Evolutionary conservation across 2,888 invertebrate genomes (phyloP).

Genomic region (Eilema sororculum): DNA sequence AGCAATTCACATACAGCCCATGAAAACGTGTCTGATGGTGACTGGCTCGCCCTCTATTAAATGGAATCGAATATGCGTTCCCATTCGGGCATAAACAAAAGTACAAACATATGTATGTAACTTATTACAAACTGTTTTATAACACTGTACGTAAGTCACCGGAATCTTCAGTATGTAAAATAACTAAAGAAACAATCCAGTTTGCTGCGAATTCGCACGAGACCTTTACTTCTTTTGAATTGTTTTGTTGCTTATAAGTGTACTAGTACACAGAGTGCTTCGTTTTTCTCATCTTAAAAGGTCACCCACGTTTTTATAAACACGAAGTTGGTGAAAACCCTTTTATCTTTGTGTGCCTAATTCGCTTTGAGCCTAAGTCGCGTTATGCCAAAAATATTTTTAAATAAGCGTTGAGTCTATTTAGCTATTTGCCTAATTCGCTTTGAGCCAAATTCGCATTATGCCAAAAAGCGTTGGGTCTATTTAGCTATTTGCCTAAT

Average conservation of each 20-base stretch:
- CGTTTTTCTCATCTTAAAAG: not conserved
- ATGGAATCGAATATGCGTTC: not conserved
- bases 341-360: no score
- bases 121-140: not conserved
- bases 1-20: no score
- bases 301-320: not conserved
- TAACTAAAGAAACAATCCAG: not conserved
- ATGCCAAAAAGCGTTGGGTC: no score
- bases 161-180: not conserved
- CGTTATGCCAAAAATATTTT: no score
- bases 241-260: not conserved
- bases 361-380: no score
- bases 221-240: not conserved
- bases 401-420: no score
- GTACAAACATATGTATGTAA: no score
- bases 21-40: no score
- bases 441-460: no score
- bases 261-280: not conserved
- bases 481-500: no score
- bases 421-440: no score
- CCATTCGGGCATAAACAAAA: no score
- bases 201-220: not conserved
- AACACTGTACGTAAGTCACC: not conserved
- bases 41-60: not conserved
- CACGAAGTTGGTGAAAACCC: not conserved